Base-by-base conservation (phyloP, 2,113 vertebrate species). In the Eidolon helvum region DNA sequence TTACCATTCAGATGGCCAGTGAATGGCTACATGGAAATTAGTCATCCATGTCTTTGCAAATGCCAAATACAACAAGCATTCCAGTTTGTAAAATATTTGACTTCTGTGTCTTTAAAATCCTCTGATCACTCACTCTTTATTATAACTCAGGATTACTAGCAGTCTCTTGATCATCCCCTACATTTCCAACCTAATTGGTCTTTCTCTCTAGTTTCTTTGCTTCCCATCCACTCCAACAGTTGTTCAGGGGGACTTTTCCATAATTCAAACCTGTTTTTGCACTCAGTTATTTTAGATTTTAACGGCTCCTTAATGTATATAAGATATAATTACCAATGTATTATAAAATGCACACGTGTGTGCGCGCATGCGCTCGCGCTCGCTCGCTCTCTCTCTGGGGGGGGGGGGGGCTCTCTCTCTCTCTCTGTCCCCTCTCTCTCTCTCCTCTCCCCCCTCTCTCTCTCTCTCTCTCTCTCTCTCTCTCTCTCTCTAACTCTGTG, bases 91-190 rank as follows among this genome's bases (percentile, higher is more conserved):
- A 55, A 59, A 68, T 43, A 53, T 50, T 90, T 43, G 16, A 43
- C 9, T 59, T 61, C 10, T n/a, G 3, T 35, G 28, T 1, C 26
- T 55, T 93, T 78, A 92, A 63, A 94, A 78, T 15, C 2, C 7
- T 79, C 21, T 19, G 7, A 63, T n/a, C 26, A 63, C 4, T 33
- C 10, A 2, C 8, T 33, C 21, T 84, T 90, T 55, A 55, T 15
- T 28, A 43, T 0, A 33, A 33, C 7, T 22, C 8, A 3, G 1
- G 33, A 8, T 28, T 50, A 12, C 4, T 7, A 7, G 43, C 4
- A 9, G 3, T 71, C 35, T 89, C 10, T 10, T 57, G 16, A 14
- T 50, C 40, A 1, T 16, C 22, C 8, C 26, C 1, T n/a, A 11
- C 16, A 50, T 74, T 50, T 68, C 21, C 18, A 63, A 5, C 7